Evolutionary conservation across 2,888 invertebrate genomes (phyloP).

Genomic region (Seira musarum): DNA sequence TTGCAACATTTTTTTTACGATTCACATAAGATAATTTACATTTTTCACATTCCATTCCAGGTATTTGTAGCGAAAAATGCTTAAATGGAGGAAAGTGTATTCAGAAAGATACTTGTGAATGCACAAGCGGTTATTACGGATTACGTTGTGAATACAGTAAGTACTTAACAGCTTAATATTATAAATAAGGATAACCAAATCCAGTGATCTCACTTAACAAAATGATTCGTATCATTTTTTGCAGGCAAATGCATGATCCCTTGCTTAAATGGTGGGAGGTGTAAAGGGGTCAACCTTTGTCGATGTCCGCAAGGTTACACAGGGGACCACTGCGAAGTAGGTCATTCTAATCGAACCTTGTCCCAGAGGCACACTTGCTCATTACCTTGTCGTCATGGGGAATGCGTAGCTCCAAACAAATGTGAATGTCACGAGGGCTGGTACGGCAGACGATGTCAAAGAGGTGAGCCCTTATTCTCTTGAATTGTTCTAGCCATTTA

Average conservation of each 20-base stretch:
- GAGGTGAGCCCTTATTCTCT: no score
- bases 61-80: constrained; percentile 93
- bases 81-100: constrained; percentile 95
- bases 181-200: no score
- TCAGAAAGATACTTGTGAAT: constrained; percentile 94
- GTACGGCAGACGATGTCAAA: constrained; percentile 86
- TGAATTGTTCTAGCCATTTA: no score
- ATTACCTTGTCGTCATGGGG: constrained; percentile 84
- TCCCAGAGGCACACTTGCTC: constrained; percentile 81
- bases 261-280: constrained; percentile 91
- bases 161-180: no score
- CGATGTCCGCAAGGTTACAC: constrained; percentile 84
- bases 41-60: constrained; percentile 74
- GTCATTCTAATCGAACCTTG: constrained; percentile 75
- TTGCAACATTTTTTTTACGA: background rate
- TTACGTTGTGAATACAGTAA: constrained; percentile 92
- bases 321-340: constrained; percentile 94
- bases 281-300: constrained; percentile 84
- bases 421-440: constrained; percentile 89
- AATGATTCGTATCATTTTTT: constrained; percentile 23
- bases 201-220: background rate
- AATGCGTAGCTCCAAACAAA: constrained; percentile 78
- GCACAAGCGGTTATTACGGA: constrained; percentile 93
- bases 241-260: constrained; percentile 91
- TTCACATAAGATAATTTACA: background rate